Evolutionary conservation across 2,888 invertebrate species (phyloP).

Genomic region (Amphiduros pacificus): DNA sequence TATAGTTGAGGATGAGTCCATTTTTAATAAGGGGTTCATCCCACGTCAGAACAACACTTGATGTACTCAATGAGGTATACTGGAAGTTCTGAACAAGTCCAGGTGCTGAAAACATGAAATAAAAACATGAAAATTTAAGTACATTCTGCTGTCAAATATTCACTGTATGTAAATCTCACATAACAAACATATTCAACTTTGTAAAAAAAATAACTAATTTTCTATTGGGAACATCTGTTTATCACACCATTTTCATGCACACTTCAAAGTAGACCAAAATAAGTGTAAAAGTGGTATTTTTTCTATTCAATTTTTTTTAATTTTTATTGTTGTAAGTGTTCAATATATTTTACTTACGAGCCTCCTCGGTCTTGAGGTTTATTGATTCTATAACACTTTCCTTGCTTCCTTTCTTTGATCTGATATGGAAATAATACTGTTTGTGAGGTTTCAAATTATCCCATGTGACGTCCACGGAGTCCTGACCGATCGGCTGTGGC

Average conservation of each 20-base stretch:
- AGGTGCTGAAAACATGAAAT: background rate
- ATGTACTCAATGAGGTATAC: background rate
- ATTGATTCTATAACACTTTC: background rate
- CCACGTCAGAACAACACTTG: background rate
- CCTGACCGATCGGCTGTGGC: background rate
- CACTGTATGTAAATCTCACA: too few species aligned
- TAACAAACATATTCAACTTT: too few species aligned
- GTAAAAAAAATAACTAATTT: too few species aligned
- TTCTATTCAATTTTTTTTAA: too few species aligned
- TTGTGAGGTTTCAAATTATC: background rate
- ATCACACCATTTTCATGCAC: too few species aligned
- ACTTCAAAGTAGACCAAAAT: too few species aligned
- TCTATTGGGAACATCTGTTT: too few species aligned
- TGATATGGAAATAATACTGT: background rate
- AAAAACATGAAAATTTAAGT: too few species aligned
- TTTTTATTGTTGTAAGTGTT: too few species aligned
- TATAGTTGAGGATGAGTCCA: slow-evolving; percentile 1
- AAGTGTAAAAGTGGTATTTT: too few species aligned
- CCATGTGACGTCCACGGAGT: background rate
- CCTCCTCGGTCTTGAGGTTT: background rate
- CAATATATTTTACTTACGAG: too few species aligned
- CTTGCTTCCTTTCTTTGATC: background rate
- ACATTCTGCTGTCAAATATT: too few species aligned
- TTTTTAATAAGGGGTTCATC: background rate
- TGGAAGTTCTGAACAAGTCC: background rate